Conservation (phyloP, 1,140 invertebrate species). For the Drosophila tropicalis region DNA sequence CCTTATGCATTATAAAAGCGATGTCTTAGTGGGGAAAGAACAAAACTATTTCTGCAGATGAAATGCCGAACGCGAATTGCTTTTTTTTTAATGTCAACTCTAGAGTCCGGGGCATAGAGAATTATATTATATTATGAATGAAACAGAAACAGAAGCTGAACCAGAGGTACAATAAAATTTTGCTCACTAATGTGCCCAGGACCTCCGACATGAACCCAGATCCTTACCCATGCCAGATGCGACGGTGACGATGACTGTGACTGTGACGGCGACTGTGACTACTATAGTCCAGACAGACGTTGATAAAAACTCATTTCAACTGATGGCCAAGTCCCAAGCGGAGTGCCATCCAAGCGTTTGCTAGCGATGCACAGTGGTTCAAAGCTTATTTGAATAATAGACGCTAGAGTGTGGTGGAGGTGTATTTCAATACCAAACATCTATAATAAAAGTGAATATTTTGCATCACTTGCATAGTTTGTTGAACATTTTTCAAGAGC, state of each 20-base stretch:
- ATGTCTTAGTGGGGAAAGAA: constrained; percentile 51
- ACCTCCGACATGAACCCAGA: constrained; percentile 28
- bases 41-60: constrained; percentile 66
- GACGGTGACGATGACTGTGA: constrained; percentile 5
- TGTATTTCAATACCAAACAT: too few species aligned
- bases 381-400: neutral
- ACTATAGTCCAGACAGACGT: constrained; percentile 57
- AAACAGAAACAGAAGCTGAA: constrained; percentile 37
- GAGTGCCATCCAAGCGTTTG: constrained; percentile 31
- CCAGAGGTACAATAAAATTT: constrained; percentile 81
- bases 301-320: constrained; percentile 81
- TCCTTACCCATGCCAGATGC: constrained; percentile 36
- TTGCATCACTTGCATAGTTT: neutral
- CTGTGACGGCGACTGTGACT: constrained; percentile 15
- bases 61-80: constrained; percentile 68
- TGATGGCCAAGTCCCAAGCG: constrained; percentile 59
- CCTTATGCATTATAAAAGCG: constrained; percentile 78
- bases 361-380: constrained; percentile 24
- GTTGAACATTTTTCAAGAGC: neutral
- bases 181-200: constrained; percentile 67
- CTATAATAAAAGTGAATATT: neutral
- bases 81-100: constrained; percentile 71
- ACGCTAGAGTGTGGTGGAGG: too few species aligned
- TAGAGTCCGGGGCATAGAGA: constrained; percentile 46
- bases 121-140: constrained; percentile 63